Evolutionary conservation across 2,113 vertebrate genomes (phyloP), one percentile per base, ranked within the genome.

Genomic region (Natator depressus): DNA sequence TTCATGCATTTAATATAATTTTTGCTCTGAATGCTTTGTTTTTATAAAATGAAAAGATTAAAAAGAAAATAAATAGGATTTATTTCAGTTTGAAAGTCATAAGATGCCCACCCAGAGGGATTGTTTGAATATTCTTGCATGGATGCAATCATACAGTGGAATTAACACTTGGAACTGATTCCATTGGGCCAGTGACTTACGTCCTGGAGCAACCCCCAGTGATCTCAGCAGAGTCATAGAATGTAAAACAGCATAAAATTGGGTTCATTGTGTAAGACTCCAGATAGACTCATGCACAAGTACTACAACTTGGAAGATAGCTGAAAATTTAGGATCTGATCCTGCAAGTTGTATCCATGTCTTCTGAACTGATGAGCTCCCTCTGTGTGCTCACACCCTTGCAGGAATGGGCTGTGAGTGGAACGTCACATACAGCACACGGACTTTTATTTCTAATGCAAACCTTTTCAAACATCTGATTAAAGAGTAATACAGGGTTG

Each of bases 71-170:
- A 27, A 25, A 27, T 57, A 27, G 88, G 85, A 80, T 19, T 54
- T 5, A 49, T 91, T 95, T 85, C 5, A 46, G 84, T 85, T 13
- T 59, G 24, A 90, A 96, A 90, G 57, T 88, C 2, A 85, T 69
- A 17, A 50, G n/a, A 12, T 83, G 19, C 83, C 92, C 24, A 59
- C 88, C 8, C 72, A 81, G 6, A 85, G 12, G 8, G 16, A 69
- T n/a, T 82, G 2, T 80, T 80, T 92, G 51, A 69, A n/a, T 62
- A 1, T 84, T 89, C 47, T 57, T 54, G 65, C 5, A 1, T 62
- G 5, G 25, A 76, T 5, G 19, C 35, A 20, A 65, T 81, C 92
- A 91, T 35, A 69, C 81, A 65, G 16, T 46, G 31, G 91, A 92
- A 72, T 88, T 65, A 87, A 12, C 55, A n/a, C 38, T 16, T 46